Base-by-base conservation (phyloP, 1,140 invertebrate species). In the Muscidifurax raptorellus region DNA sequence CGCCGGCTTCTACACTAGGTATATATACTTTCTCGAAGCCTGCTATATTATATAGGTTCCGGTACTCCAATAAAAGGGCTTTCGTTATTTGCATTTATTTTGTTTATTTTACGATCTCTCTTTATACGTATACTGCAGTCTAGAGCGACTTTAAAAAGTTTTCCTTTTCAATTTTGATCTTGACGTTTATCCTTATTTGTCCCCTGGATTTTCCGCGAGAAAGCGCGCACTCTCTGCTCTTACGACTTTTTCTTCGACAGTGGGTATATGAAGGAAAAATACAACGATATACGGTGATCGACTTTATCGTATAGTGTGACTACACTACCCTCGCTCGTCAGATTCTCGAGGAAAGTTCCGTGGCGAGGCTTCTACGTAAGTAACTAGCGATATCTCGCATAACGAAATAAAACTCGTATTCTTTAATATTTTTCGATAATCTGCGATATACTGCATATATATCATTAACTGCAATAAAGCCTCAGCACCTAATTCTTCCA, bases 331-430 rank as follows among this genome's bases (percentile, higher is more conserved):
- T 22, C 18, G 52, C 52, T 59, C 22, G 18, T n/a, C 18, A n/a
- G 4, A n/a, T n/a, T 22, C 22, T 12, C 83, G 86, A 82, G 67
- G 67, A 69, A 83, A 85, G 88, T 66, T 64, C 15, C 27, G 28
- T 36, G 36, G 52, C 30, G 7, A 27, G 10, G 25, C 18, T n/a
- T n/a, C n/a, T n/a, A n/a, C n/a, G n/a, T n/a, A n/a, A n/a, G n/a
- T n/a, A n/a, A n/a, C n/a, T n/a, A n/a, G n/a, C n/a, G n/a, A n/a
- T n/a, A n/a, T n/a, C n/a, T n/a, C n/a, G n/a, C n/a, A n/a, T n/a
- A n/a, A n/a, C n/a, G n/a, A n/a, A n/a, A n/a, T n/a, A n/a, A n/a
- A n/a, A n/a, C n/a, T n/a, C n/a, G n/a, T n/a, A n/a, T n/a, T n/a
- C n/a, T n/a, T n/a, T n/a, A n/a, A n/a, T n/a, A n/a, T n/a, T n/a